Conservation (phyloP, 2,888 invertebrate species). For the Hartigia nigra region DNA sequence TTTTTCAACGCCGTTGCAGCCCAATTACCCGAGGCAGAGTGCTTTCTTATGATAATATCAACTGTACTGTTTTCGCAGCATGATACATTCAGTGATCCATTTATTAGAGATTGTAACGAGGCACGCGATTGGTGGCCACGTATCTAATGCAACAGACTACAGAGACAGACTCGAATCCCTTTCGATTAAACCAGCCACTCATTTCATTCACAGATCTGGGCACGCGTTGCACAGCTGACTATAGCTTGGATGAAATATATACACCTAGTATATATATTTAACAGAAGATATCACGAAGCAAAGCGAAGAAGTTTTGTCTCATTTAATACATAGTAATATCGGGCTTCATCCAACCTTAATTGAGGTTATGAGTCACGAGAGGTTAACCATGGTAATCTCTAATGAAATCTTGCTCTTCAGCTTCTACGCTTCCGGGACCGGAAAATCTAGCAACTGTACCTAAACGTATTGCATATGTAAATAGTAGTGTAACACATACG, state of each 20-base stretch:
- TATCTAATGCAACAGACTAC: neutral
- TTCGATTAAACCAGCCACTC: neutral
- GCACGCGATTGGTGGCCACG: neutral
- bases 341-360: neutral
- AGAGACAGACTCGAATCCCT: neutral
- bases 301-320: neutral
- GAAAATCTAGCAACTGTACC: neutral
- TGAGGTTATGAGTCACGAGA: neutral
- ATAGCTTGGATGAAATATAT: neutral
- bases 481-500: neutral
- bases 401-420: neutral
- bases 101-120: neutral
- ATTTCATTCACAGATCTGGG: neutral
- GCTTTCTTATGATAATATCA: neutral
- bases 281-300: neutral
- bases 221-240: neutral
- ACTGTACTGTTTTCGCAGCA: neutral
- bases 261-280: neutral
- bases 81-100: neutral
- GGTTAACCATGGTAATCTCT: neutral
- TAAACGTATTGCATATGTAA: neutral
- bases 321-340: neutral
- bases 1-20: neutral
- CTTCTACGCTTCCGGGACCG: neutral
- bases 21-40: neutral